Base-by-base conservation (phyloP, 2,797 vertebrate species). In the Oreochromis mossambicus region DNA sequence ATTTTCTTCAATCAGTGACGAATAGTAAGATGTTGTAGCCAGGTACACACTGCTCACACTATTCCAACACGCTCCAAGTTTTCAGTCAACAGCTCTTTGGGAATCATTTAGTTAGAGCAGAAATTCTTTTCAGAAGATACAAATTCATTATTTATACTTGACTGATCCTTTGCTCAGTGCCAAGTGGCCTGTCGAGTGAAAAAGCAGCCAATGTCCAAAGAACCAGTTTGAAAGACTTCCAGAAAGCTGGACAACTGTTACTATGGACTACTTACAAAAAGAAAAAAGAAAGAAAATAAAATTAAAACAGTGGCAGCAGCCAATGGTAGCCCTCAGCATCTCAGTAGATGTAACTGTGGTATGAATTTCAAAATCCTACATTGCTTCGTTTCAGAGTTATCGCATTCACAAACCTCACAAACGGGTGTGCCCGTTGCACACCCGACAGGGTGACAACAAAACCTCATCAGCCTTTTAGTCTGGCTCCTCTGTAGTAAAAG, bases 1-100 rank as follows among this genome's bases (percentile, higher is more conserved):
- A 55, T 15, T 8, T 0, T 5, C 54, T 55, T 55, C 54, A 26
- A 2, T 26, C 24, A 55, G 54, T 15, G 54, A 55, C 0, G 24
- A 26, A 0, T 0, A 55, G 24, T 55, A 5, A 26, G 54, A 5
- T 55, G 54, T 36, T 36, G 36, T 10, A 36, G 8, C 8, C 34
- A 38, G 13, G 5, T 11, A 7, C 34, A 61, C 32, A 63, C 9
- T 63, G 0, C 36, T 36, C 58, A 63, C 32, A 56, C 38, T 17
- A 50, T 9, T 7, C 32, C 52, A 55, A 55, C 52, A 26, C 2
- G 11, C 2, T 24, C 6, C 17, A 61, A 19, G 26, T 10, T 58
- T 58, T 17, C 55, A 1, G 17, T 17, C 32, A 61, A 61, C 29
- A 61, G 56, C 56, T 61, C 8, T 3, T 24, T 54, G 5, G 21